These are phyloP conservation scores for Ranitomeya variabilis DNA, from an alignment of 2,113 vertebrate genomes.

Conservation along the genomic window DNA sequence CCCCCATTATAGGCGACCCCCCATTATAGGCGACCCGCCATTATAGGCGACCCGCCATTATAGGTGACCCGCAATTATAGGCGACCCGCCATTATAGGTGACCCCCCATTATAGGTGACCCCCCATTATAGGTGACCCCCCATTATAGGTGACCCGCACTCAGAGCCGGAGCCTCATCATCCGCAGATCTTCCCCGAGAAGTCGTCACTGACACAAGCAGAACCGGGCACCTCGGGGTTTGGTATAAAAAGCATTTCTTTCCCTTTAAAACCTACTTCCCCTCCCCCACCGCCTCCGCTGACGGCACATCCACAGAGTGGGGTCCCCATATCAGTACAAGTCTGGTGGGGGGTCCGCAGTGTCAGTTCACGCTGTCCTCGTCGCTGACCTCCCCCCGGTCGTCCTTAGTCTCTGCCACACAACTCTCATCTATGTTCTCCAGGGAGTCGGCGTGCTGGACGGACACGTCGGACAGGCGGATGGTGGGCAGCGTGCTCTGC, in stretches of 20 bases:
- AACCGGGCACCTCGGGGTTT: not conserved
- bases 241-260: conserved; percentile 25
- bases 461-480: conserved; percentile 83
- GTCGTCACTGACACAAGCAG: conserved; percentile 10
- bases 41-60: too few relatives aligned
- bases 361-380: conserved; percentile 80
- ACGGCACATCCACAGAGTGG: not conserved
- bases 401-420: conserved; percentile 78
- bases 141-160: not conserved
- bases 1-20: too few relatives aligned
- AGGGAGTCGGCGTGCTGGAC: conserved; percentile 89
- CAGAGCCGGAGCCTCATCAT: too few relatives aligned
- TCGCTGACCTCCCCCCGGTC: conserved; percentile 80
- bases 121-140: too few relatives aligned
- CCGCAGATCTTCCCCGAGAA: not conserved
- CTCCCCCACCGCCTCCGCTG: not conserved
- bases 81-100: too few relatives aligned
- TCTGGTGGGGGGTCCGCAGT: not conserved
- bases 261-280: not conserved
- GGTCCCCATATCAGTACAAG: not conserved
- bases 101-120: too few relatives aligned
- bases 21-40: too few relatives aligned
- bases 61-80: too few relatives aligned
- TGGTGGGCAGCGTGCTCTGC: conserved; percentile 82
- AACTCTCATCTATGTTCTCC: conserved; percentile 93